These are phyloP conservation scores for Geococcyx californianus DNA, from an alignment of 2,113 vertebrate species.

Conservation along the genomic window DNA sequence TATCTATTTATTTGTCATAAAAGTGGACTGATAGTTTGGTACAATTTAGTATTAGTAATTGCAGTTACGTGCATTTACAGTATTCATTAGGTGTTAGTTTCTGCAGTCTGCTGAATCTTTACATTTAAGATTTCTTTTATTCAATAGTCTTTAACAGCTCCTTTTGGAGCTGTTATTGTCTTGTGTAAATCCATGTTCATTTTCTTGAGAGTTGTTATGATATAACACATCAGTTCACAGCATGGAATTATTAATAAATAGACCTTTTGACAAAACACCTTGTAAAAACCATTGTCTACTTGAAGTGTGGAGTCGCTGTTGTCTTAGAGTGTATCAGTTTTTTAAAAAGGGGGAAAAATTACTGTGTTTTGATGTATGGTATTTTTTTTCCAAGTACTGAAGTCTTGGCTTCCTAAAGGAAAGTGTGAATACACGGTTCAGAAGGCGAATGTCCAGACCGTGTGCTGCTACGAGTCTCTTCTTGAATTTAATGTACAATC, in stretches of 20 bases:
- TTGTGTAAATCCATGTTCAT: neutral
- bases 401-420: neutral
- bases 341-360: neutral
- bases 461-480: neutral
- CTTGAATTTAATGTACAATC: neutral
- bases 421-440: neutral
- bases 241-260: constrained; percentile 9
- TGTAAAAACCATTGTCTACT: neutral
- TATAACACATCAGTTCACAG: neutral
- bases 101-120: neutral
- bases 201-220: neutral
- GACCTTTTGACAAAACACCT: neutral
- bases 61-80: neutral
- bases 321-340: neutral
- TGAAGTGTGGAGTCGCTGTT: neutral
- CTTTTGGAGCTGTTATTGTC: constrained; percentile 25
- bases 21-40: constrained; percentile 13
- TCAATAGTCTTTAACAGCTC: constrained; percentile 14
- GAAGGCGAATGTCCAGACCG: neutral
- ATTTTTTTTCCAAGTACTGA: neutral
- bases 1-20: constrained; percentile 59
- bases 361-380: neutral
- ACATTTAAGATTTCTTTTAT: constrained; percentile 13
- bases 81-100: neutral
- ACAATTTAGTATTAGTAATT: neutral